Conservation (phyloP, 2,113 vertebrate species). For the Sylvietta virens region DNA sequence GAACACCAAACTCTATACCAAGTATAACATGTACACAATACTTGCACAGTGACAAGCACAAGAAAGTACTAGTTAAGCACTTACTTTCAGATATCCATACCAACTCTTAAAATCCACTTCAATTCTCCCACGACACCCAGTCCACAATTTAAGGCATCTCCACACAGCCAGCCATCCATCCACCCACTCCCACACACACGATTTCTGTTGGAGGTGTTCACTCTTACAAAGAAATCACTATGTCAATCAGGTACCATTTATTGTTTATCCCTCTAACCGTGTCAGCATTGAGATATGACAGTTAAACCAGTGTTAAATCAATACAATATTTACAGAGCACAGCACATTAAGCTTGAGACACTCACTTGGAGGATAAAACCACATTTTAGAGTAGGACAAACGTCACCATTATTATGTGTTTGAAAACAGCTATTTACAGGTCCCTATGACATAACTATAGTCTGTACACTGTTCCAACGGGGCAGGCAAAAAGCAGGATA, state of each 20-base stretch:
- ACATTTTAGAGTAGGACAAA: constrained; percentile 78
- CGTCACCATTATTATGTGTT: constrained; percentile 72
- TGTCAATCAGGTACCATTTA: constrained; percentile 73
- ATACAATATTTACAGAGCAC: constrained; percentile 90
- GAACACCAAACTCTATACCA: constrained; percentile 58
- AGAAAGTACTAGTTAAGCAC: constrained; percentile 52
- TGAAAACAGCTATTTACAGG: constrained; percentile 77
- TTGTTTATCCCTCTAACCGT: constrained; percentile 77
- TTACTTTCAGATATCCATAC: constrained; percentile 56
- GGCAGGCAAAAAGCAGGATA: constrained; percentile 75
- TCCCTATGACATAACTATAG: constrained; percentile 74
- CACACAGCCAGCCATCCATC: constrained; percentile 55
- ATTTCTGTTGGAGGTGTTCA: constrained; percentile 66
- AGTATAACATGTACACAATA: constrained; percentile 55
- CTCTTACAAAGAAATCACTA: constrained; percentile 66
- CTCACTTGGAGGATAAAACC: constrained; percentile 75
- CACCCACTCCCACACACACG: constrained; percentile 45
- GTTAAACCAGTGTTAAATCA: constrained; percentile 85
- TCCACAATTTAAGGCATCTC: constrained; percentile 78
- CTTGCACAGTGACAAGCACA: constrained; percentile 64
- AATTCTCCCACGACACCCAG: constrained; percentile 49
- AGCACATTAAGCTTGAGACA: constrained; percentile 81
- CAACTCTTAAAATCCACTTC: constrained; percentile 80
- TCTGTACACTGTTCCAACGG: constrained; percentile 73
- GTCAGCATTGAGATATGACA: constrained; percentile 80